phyloP scores from a whole-genome alignment of 2,113 vertebrate genomes.

The Nicator chloris region DNA sequence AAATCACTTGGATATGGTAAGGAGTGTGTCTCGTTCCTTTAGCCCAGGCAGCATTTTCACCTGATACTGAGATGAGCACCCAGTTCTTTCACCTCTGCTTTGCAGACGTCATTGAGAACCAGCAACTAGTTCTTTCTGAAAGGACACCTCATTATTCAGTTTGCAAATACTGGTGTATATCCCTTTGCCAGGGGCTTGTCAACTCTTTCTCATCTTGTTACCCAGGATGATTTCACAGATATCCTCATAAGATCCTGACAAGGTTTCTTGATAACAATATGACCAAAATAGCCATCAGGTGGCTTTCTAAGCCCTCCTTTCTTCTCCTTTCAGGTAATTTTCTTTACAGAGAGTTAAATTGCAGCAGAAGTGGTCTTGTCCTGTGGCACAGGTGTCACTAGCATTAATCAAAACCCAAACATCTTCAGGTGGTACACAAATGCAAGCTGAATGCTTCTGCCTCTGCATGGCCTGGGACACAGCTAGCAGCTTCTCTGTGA shows the following conservation, averaged over 20 bases:
- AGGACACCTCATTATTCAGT: not conserved
- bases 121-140: not conserved
- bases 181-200: not conserved
- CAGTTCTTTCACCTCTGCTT: not conserved
- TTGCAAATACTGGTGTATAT: not conserved
- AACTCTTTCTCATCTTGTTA: not conserved
- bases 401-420: not conserved
- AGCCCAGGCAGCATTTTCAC: not conserved
- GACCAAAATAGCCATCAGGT: not conserved
- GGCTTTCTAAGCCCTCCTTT: not conserved
- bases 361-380: not conserved
- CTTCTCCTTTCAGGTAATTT: not conserved
- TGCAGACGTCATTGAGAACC: not conserved
- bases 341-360: not conserved
- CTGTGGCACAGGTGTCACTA: not conserved
- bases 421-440: not conserved
- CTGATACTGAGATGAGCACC: not conserved
- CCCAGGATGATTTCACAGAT: not conserved
- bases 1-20: not conserved
- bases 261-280: not conserved
- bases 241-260: not conserved
- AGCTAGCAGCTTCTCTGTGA: not conserved
- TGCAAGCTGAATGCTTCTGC: not conserved
- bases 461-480: not conserved
- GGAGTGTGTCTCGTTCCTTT: not conserved